Base-by-base conservation (phyloP, 2,113 vertebrate species). In the Rhea americana region DNA sequence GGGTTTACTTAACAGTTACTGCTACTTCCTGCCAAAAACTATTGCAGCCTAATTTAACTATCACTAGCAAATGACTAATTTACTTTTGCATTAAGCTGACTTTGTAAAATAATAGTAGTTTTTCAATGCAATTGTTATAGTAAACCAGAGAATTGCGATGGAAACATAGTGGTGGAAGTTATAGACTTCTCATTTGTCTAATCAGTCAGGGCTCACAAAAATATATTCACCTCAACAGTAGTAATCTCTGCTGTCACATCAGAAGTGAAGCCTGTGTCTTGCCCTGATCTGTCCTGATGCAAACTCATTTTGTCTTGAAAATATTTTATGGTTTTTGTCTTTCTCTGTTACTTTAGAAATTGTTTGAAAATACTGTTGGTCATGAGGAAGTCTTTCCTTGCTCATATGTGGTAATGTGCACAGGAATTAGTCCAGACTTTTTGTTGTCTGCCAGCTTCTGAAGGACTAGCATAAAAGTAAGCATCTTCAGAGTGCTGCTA, bases 261-360 rank as follows among this genome's bases (percentile, higher is more conserved):
- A 3, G 18, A 77, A 77, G 51, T 61, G 45, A 17, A 48, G 76
- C 25, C 32, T 48, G 2, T 63, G 25, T 79, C 72, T 53, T 87
- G 21, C 55, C 5, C 2, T 58, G 22, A 48, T 84, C 21, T 20
- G 1, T 61, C 32, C 41, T 66, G 22, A n/a, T 50, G 4, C 35
- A 73, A 45, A 63, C 17, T 12, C 3, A 4, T 71, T 74, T 50
- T 67, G 1, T 77, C 85, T 82, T 11, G 41, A 43, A 89, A 82
- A 77, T 4, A 20, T 51, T 45, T 39, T 17, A 0, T 4, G 1
- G 0, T 1, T 8, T 89, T 56, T 59, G 6, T 19, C 19, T 55
- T 81, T 90, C 45, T 39, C 6, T 26, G 8, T 70, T 19, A 11
- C 32, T 75, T 87, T 59, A 72, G 51, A 59, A 79, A 50, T 72